Base-by-base conservation (phyloP, 2,113 vertebrate species). In the Alosa alosa region DNA sequence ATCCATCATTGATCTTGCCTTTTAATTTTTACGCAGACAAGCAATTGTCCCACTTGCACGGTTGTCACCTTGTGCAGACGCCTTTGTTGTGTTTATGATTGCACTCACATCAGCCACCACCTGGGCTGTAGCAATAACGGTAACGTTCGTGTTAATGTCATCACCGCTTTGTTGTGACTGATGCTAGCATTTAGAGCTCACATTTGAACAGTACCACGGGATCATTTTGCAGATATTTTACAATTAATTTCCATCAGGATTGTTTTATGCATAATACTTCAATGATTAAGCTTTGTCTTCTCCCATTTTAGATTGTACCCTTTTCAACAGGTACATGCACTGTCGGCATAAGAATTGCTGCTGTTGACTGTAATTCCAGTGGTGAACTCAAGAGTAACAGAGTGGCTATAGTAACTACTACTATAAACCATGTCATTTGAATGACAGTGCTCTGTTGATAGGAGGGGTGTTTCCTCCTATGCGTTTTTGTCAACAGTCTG, bases 11-110 rank as follows among this genome's bases (percentile, higher is more conserved):
- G 13, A 78, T 78, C 13, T 78, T 39, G 39, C 18, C 20, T 20
- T 22, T 6, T 60, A 22, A 5, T 18, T 22, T 20, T 60, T 22
- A 78, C 9, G 72, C 11, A 36, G 31, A 31, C 4, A 78, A 39
- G 31, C 36, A 11, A 78, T 78, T 78, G 72, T 78, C 15, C 72
- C 72, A 60, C 72, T 78, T 78, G 72, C 72, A 18, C 72, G 25
- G 72, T 13, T 4, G 11, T 78, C 72, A 78, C 72, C 72, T 78
- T 78, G 72, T 78, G 72, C 72, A 78, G 72, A 41, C 72, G 72
- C 72, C 72, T 78, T 78, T 78, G 72, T 78, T 78, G 72, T 78
- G 72, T 78, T 78, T 78, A 39, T 78, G 72, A 78, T 78, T 78
- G 11, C 72, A 39, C 72, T 78, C 36, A 39, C 72, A 78, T 78